Evolutionary conservation across 2,797 vertebrate species (phyloP).

Genomic region (Mycteria americana): DNA sequence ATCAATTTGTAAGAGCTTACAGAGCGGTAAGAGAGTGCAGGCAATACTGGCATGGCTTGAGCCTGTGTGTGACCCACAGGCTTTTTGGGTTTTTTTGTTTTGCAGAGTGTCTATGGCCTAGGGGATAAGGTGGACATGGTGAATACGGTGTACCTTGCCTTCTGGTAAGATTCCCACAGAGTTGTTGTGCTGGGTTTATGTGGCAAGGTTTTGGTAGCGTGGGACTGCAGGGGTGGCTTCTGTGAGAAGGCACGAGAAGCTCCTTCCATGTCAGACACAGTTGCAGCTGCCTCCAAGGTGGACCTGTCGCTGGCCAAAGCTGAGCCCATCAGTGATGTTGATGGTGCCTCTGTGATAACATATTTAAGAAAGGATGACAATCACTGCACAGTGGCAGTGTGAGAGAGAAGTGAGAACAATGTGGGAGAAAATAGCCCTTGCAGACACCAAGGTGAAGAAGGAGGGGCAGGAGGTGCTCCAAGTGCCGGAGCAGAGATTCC

Average conservation of each 20-base stretch:
- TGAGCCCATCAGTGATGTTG: neutral
- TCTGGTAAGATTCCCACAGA: neutral
- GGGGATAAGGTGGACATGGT: neutral
- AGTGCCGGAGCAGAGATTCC: fast-evolving
- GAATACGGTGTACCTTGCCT: neutral
- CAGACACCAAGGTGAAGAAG: too few relatives aligned
- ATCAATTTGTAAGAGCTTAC: neutral
- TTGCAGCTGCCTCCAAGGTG: neutral
- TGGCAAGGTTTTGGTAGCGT: neutral
- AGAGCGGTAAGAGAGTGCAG: neutral
- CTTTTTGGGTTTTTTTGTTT: neutral
- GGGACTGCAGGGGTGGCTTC: neutral
- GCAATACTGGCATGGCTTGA: neutral
- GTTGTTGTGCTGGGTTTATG: neutral
- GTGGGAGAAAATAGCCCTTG: neutral
- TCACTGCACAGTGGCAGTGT: neutral
- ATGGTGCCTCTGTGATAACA: neutral
- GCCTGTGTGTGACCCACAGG: neutral
- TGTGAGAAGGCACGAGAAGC: neutral
- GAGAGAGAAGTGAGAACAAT: neutral
- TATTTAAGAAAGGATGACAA: neutral
- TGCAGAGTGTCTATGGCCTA: neutral
- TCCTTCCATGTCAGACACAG: neutral
- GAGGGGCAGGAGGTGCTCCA: neutral
- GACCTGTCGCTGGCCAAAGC: fast-evolving